Evolutionary conservation across 1,140 invertebrate genomes (phyloP).

Genomic region (Trypoxylus dichotomus): DNA sequence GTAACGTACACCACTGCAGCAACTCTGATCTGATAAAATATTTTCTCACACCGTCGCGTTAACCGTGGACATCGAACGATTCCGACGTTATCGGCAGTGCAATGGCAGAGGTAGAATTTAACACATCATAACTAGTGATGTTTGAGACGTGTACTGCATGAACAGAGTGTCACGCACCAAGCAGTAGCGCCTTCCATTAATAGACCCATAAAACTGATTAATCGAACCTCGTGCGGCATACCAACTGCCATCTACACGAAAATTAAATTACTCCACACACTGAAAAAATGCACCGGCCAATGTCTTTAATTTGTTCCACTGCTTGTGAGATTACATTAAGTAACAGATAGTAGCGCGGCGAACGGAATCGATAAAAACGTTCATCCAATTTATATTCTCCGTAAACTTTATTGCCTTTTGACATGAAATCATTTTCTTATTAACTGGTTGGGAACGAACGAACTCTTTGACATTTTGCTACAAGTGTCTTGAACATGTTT

Average conservation of each 20-base stretch:
- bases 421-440: conserved; percentile 28
- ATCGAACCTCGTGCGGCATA: conserved; percentile 34
- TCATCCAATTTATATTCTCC: conserved; percentile 18
- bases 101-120: conserved; percentile 29
- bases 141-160: conserved; percentile 33
- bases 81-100: conserved; percentile 11
- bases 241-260: conserved; percentile 36
- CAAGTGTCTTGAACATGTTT: not conserved
- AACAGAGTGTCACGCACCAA: conserved; percentile 37
- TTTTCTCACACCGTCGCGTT: conserved; percentile 10
- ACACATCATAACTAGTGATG: conserved; percentile 36
- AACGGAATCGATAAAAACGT: conserved; percentile 13
- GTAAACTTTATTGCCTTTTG: conserved; percentile 22
- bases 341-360: conserved; percentile 29
- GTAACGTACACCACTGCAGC: conserved; percentile 6
- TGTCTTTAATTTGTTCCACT: conserved; percentile 31
- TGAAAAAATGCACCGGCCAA: conserved; percentile 22
- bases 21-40: conserved; percentile 14
- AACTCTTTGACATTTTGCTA: not conserved
- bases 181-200: conserved; percentile 36
- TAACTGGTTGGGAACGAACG: conserved; percentile 26
- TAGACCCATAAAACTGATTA: conserved; percentile 39
- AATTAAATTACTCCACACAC: conserved; percentile 35
- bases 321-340: conserved; percentile 30
- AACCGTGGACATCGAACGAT: not conserved